A percentile compares a stretch with the other conserved stretches of the same genome.
These are phyloP conservation scores for Dicyrtoma fusca DNA, from an alignment of 2,888 invertebrate species.

Conservation along the genomic window DNA sequence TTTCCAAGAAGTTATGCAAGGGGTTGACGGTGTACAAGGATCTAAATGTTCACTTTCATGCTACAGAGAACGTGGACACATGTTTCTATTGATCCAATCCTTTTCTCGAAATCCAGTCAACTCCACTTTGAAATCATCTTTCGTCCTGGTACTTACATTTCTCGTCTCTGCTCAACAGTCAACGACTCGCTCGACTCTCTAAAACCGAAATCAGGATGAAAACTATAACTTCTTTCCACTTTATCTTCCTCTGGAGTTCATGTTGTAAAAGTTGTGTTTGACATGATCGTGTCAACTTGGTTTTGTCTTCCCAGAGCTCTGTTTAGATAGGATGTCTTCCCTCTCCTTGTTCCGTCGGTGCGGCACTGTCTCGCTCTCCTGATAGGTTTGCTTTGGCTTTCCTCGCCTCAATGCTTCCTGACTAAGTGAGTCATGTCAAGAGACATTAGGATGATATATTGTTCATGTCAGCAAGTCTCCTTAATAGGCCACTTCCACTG, in stretches of 20 bases:
- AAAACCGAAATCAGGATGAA: no score
- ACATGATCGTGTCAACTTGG: background rate
- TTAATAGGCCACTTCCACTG: slow-evolving; percentile 41
- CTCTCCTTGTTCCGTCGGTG: background rate
- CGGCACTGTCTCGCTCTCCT: background rate
- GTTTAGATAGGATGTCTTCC: background rate
- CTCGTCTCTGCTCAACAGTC: no score
- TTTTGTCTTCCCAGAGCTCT: background rate
- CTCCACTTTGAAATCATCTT: background rate
- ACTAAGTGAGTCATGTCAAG: slow-evolving; percentile 45
- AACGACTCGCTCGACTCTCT: no score
- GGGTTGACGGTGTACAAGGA: no score
- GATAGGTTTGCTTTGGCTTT: background rate
- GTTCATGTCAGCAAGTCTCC: slow-evolving; percentile 42
- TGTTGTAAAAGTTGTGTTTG: background rate
- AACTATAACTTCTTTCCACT: no score
- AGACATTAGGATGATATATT: slow-evolving; percentile 46
- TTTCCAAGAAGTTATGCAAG: no score
- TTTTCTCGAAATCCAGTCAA: no score
- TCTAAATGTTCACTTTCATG: no score
- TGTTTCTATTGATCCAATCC: no score
- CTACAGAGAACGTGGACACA: no score
- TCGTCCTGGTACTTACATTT: background rate
- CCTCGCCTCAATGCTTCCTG: slow-evolving; percentile 34
- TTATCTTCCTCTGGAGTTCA: no score